These are phyloP conservation scores for Phytoseiulus persimilis DNA, from an alignment of 2,888 invertebrate genomes.

Conservation along the genomic window DNA sequence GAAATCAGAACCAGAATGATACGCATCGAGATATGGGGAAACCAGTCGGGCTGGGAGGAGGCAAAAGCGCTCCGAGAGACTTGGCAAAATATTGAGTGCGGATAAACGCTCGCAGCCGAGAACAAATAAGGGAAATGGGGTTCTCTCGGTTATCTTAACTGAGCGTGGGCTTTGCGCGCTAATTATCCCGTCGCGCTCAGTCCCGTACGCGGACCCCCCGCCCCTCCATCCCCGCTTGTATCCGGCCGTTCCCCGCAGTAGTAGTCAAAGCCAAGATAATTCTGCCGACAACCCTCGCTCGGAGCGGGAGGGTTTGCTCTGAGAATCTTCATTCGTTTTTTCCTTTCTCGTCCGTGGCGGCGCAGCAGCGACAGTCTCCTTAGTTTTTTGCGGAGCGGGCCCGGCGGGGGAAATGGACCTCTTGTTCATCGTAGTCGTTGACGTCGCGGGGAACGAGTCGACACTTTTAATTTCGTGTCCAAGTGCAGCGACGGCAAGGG, in stretches of 20 bases:
- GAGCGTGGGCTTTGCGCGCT: neutral
- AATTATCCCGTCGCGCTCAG: neutral
- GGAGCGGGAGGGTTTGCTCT: neutral
- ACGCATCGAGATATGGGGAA: too few relatives aligned
- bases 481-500: neutral
- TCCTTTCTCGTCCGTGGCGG: neutral
- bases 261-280: neutral
- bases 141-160: neutral
- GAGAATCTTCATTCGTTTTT: neutral
- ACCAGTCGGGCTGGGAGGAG: neutral
- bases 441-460: neutral
- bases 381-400: neutral
- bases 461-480: conserved; percentile 5
- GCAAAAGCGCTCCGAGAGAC: neutral
- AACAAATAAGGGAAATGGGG: neutral
- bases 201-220: too few relatives aligned
- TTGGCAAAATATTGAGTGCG: neutral
- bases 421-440: neutral
- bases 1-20: too few relatives aligned
- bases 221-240: neutral
- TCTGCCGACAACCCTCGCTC: neutral
- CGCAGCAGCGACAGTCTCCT: neutral
- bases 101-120: neutral
- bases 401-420: neutral
- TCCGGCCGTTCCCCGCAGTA: neutral